Evolutionary conservation across 2,888 invertebrate species (phyloP).

Genomic region (Blera fallax): DNA sequence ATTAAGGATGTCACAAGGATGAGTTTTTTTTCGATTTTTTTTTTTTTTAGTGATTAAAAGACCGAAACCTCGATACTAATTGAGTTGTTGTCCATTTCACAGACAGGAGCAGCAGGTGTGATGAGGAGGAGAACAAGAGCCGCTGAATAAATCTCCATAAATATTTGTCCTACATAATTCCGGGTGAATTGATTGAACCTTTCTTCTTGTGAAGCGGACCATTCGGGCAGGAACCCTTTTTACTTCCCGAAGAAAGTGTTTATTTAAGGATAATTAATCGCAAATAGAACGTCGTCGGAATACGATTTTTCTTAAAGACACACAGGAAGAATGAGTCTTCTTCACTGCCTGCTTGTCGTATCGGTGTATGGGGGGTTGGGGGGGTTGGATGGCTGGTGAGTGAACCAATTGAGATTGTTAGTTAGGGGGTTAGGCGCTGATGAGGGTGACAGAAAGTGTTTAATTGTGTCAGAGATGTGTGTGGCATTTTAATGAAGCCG

Average conservation of each 20-base stretch:
- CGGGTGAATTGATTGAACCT: conserved; percentile 56
- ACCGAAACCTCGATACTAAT: conserved; percentile 53
- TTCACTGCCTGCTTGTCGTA: too few species aligned
- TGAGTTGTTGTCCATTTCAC: conserved; percentile 60
- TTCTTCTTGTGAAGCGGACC: conserved; percentile 6
- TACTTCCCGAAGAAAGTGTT: conserved; percentile 48
- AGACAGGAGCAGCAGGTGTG: background rate
- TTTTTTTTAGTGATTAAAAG: conserved; percentile 48
- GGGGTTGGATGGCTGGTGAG: background rate
- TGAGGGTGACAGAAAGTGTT: conserved; percentile 68
- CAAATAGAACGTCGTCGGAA: conserved; percentile 64
- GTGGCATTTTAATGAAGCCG: conserved; percentile 66
- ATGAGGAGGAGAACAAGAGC: background rate
- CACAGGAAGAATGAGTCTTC: background rate
- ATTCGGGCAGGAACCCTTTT: conserved; percentile 36
- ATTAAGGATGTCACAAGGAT: conserved; percentile 44
- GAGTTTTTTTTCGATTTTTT: background rate
- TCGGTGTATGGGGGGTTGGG: too few species aligned
- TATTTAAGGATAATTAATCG: conserved; percentile 71
- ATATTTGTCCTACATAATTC: conserved; percentile 42
- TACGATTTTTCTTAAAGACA: conserved; percentile 50
- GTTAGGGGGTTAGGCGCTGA: background rate
- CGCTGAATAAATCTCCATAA: conserved; percentile 63
- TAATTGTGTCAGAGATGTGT: conserved; percentile 69
- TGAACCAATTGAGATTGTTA: conserved; percentile 1